These are phyloP conservation scores for Aphelenchoides fujianensis DNA, from an alignment of 1,140 invertebrate species.

Conservation along the genomic window DNA sequence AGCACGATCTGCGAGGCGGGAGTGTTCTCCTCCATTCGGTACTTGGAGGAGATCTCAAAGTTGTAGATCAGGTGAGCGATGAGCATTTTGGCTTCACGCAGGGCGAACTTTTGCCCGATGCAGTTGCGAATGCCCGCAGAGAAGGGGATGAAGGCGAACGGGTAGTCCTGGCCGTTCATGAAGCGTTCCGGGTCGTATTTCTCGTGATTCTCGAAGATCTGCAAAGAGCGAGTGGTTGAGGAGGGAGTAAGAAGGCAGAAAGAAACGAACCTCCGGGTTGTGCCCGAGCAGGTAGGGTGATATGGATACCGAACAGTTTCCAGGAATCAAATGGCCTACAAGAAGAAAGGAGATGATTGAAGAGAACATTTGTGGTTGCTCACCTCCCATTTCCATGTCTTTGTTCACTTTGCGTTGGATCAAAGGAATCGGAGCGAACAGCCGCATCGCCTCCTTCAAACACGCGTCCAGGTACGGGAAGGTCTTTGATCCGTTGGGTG, in stretches of 20 bases:
- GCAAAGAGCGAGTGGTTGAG: no score
- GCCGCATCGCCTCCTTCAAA: constrained; percentile 9
- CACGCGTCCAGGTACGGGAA: constrained; percentile 13
- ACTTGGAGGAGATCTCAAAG: not conserved
- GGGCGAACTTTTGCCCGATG: constrained; percentile 57
- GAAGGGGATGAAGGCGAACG: constrained; percentile 55
- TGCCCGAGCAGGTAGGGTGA: constrained; percentile 8
- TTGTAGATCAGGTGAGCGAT: constrained; percentile 5
- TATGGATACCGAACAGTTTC: not conserved
- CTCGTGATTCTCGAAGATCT: constrained; percentile 22
- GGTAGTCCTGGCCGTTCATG: not conserved
- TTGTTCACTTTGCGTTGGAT: constrained; percentile 1
- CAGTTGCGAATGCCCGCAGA: constrained; percentile 63
- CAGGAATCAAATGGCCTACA: not conserved
- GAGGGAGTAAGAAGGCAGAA: no score
- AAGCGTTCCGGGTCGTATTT: constrained; percentile 33
- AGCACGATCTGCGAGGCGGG: not conserved
- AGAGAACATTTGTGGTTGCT: no score
- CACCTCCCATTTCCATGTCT: constrained; percentile 18
- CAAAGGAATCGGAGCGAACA: constrained; percentile 18
- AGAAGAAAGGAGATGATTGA: no score
- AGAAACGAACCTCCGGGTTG: constrained; percentile 1
- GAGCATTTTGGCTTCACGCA: not conserved
- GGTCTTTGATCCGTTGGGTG: constrained; percentile 2
- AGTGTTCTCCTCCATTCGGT: not conserved